phyloP scores from a whole-genome alignment of 2,797 vertebrate species.

The Sciurus vulgaris region DNA sequence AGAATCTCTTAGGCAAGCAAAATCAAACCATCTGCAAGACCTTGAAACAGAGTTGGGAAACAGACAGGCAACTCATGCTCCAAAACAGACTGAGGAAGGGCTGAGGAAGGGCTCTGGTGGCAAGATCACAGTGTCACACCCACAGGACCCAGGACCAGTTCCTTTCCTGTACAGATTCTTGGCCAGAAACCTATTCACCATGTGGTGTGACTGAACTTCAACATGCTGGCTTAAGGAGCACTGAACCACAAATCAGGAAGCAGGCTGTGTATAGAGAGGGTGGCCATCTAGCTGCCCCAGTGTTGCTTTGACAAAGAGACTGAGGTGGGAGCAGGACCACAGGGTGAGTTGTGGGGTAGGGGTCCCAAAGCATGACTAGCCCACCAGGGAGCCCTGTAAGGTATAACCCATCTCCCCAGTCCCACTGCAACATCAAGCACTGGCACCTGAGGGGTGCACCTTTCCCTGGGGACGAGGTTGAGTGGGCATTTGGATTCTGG shows the following conservation, averaged over 20 bases:
- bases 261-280: rapidly evolving
- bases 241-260: background rate
- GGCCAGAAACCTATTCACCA: background rate
- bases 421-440: background rate
- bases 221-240: too few relatives aligned
- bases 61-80: too few relatives aligned
- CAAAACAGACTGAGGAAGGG: too few relatives aligned
- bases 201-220: background rate
- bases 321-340: background rate
- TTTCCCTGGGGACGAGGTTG: too few relatives aligned
- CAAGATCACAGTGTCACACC: background rate
- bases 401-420: too few relatives aligned
- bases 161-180: background rate
- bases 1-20: background rate
- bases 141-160: background rate
- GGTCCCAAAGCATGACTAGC: too few relatives aligned
- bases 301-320: background rate
- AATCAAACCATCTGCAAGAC: background rate
- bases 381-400: too few relatives aligned
- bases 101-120: background rate
- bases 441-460: too few relatives aligned
- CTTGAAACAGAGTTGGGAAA: background rate
- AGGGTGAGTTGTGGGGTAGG: background rate
- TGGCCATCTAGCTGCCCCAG: background rate
- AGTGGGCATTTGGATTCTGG: too few relatives aligned